Conservation (phyloP, 1,140 invertebrate species). For the Globodera ellingtonae region DNA sequence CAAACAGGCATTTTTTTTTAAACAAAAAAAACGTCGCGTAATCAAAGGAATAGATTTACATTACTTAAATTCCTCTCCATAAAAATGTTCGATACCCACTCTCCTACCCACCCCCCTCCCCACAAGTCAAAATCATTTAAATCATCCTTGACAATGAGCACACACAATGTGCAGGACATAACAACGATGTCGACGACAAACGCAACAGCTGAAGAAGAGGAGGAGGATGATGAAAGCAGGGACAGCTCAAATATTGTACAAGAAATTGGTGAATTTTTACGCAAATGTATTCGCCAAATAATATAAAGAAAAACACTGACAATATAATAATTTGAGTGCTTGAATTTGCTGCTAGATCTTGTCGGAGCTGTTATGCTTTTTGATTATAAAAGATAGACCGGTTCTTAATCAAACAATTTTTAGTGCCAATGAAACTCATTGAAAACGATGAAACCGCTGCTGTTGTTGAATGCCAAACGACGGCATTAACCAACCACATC, state of each 20-base stretch:
- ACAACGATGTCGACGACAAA: not conserved
- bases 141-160: not conserved
- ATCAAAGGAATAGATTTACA: too few relatives aligned
- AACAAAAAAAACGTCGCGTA: too few relatives aligned
- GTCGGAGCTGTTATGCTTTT: not conserved
- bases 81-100: too few relatives aligned
- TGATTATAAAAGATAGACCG: not conserved
- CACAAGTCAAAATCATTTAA: not conserved
- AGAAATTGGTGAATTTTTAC: not conserved
- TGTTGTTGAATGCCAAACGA: too few relatives aligned
- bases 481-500: not conserved
- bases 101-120: not conserved
- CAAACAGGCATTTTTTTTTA: too few relatives aligned
- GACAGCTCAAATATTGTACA: conserved; percentile 7
- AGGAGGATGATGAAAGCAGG: not conserved
- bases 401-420: not conserved
- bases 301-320: too few relatives aligned
- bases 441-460: not conserved
- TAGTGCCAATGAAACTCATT: not conserved
- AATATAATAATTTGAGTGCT: not conserved
- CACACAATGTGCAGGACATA: not conserved
- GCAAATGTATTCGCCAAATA: too few relatives aligned
- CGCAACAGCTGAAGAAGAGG: not conserved
- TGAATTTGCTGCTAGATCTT: too few relatives aligned
- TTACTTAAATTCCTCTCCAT: too few relatives aligned